Base-by-base conservation (phyloP, 92 coral and sea anemone species). In the Epizoanthus scotinus region DNA sequence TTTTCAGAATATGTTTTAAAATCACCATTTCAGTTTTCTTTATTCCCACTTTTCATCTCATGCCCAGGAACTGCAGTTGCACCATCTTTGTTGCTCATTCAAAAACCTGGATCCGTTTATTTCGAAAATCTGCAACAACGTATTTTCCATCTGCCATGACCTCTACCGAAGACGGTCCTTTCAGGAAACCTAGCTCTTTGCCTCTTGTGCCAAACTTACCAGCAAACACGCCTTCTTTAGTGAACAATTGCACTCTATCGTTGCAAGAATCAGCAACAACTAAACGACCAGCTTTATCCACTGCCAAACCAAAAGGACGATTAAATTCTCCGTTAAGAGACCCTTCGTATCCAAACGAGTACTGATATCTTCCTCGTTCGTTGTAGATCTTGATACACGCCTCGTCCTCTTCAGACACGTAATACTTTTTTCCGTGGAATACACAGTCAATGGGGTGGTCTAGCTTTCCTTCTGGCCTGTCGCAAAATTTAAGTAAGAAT, bases 161-260 rank as follows among this genome's bases (percentile, higher is more conserved):
- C 15, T 75, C 81, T 17, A 75, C 29, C 2, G 68, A 31, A 19
- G 81, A 75, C 20, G 81, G 81, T 13, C 81, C 81, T 59, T 75
- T 75, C 22, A 75, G 26, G 31, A 40, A 59, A 36, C 81, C 81
- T 2, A 75, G 68, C 18, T 75, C 81, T 24, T 26, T 58, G 15
- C 81, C 81, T 75, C 81, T 60, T 60, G 60, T 59, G 24, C 81
- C 81, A 40, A 75, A 75, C 57, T 75, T 75, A 25, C 81, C 81
- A 20, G 54, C 29, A 40, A 75, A 75, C 4, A 75, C 38, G 17
- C 81, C 81, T 75, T 75, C 81, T 14, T 12, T 59, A 14, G 81
- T 75, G 25, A 75, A 75, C 14, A 75, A 25, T 44, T 75, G 81
- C 55, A 75, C 68, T 58, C 81, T 75, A 24, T 75, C 81, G 25